Evolutionary conservation across 1,140 invertebrate genomes (phyloP), one percentile per base, ranked within the genome.

Genomic region (Hylaeus anthracinus): DNA sequence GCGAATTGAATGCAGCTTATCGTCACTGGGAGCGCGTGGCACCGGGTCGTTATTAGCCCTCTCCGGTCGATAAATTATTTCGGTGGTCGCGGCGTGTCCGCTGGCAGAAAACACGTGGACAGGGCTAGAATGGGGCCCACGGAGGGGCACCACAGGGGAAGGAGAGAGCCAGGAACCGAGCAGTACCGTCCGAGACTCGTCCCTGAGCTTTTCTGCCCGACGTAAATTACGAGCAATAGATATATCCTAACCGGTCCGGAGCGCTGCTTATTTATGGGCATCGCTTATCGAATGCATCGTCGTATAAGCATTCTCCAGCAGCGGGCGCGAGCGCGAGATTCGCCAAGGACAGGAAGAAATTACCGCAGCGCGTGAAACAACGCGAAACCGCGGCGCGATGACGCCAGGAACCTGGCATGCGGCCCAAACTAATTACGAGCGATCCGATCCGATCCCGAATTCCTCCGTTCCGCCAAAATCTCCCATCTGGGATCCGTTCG

Each of bases 191-290:
- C 37, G 26, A 43, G 56, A 60, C 37, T 70, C 69, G 83, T 72
- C 56, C 72, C 75, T 79, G 70, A 87, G 84, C 83, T 88, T 86
- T 84, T 86, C 87, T 81, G 73, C 53, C 76, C 77, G 74, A 89
- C 81, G 86, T 89, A 88, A 89, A 89, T 89, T 89, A 87, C 75
- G 86, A 88, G 85, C 82, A 82, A 86, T 82, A 85, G 83, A 86
- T 79, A 87, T 80, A 84, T 88, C 79, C 85, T 83, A 88, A 89
- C 87, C 88, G 88, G 85, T 88, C 87, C 85, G 63, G 69, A 64
- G 66, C 81, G 60, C 64, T 48, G 79, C 78, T 88, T 87, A 89
- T 89, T 90, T 90, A 89, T 88, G 88, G 85, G 82, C 79, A 83
- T 83, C 82, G 81, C 78, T 90, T 88, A 88, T 90, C 88, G 88